Percentiles rank a stretch among this genome's conserved stretches.
phyloP scores from a whole-genome alignment of 2,113 vertebrate genomes.

The Cyanistes caeruleus region DNA sequence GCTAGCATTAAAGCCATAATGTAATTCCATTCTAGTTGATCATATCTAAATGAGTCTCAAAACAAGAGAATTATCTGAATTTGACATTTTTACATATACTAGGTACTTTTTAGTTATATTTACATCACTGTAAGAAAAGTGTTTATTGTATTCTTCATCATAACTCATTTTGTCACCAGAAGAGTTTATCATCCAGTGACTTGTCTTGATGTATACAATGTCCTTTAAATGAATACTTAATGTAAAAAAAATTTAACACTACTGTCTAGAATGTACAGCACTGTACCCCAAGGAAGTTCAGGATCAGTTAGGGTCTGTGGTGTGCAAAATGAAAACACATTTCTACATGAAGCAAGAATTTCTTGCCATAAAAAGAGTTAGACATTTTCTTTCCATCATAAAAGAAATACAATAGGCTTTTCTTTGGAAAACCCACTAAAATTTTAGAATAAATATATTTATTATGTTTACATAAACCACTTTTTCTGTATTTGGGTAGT shows the following conservation, averaged over 20 bases:
- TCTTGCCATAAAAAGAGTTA: background rate
- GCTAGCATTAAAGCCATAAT: accelerated
- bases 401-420: background rate
- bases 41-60: background rate
- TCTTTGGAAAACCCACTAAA: background rate
- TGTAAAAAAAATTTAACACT: background rate
- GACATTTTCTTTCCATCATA: background rate
- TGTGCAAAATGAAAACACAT: background rate
- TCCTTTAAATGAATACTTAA: background rate
- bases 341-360: background rate
- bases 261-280: background rate
- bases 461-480: background rate
- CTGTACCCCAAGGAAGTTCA: background rate
- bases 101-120: background rate
- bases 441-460: background rate
- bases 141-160: background rate
- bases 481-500: background rate
- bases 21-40: background rate
- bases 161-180: background rate
- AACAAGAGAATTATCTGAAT: background rate
- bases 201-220: background rate
- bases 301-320: background rate
- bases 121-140: background rate
- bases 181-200: background rate
- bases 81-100: background rate